A percentile compares a stretch with the other conserved stretches of the same genome.
Conservation (phyloP, 2,797 vertebrate species). For the Percopsis omiscomaycus region DNA sequence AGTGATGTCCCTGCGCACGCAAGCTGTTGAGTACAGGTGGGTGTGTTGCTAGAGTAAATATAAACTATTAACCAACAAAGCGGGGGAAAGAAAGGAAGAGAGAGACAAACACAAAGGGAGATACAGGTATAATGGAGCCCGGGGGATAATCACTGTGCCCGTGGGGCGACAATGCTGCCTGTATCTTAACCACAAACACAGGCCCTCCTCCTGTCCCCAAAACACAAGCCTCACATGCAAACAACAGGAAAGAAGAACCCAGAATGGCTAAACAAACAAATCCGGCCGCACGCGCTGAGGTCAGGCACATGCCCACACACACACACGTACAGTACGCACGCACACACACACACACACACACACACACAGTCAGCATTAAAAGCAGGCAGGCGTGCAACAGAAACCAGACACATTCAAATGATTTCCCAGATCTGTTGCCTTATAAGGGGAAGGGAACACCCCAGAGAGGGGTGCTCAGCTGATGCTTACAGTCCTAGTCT, state of each 20-base stretch:
- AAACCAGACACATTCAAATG: conserved; percentile 81
- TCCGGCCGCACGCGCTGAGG: conserved; percentile 2
- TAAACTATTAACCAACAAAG: conserved; percentile 37
- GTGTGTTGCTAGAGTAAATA: conserved; percentile 61
- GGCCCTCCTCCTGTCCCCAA: conserved; percentile 59
- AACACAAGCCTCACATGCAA: conserved; percentile 64
- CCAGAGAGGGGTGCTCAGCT: conserved; percentile 66
- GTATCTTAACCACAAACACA: conserved; percentile 62
- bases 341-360: conserved; percentile 34
- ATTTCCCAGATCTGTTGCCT: conserved; percentile 76
- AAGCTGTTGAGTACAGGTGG: conserved; percentile 47
- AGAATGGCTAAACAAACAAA: conserved; percentile 66
- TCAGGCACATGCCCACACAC: conserved; percentile 11
- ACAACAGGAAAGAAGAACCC: conserved; percentile 58
- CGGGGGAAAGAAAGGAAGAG: neutral
- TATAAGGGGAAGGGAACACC: conserved; percentile 77
- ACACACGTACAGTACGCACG: conserved; percentile 19
- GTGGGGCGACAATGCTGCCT: conserved; percentile 48
- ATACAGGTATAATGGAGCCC: conserved; percentile 23
- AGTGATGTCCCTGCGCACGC: neutral
- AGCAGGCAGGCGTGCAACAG: conserved; percentile 64
- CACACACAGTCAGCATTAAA: conserved; percentile 37
- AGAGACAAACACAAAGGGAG: neutral
- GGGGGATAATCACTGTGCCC: conserved; percentile 54
- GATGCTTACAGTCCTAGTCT: conserved; percentile 68